These are phyloP conservation scores for Epinotia bilunana DNA, from an alignment of 2,888 invertebrate species.

Conservation along the genomic window DNA sequence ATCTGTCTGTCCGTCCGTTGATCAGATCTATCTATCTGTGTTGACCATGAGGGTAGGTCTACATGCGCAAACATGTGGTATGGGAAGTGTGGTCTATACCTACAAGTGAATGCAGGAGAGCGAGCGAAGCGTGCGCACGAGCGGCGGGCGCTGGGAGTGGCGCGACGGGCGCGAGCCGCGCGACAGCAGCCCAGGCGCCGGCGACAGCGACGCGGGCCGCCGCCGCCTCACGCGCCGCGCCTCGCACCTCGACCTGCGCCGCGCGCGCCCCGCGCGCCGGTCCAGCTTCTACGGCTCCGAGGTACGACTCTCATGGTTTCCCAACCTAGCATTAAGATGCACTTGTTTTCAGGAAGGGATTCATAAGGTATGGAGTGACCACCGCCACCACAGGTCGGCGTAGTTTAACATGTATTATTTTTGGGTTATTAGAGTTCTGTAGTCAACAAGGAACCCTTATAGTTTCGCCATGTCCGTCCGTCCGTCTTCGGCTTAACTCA, in stretches of 20 bases:
- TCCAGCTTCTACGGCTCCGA: conserved; percentile 73
- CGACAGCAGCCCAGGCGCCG: conserved; percentile 70
- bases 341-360: no score
- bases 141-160: conserved; percentile 72
- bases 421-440: no score
- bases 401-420: no score
- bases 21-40: background rate
- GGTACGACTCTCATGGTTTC: conserved; percentile 52
- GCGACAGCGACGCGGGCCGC: conserved; percentile 60
- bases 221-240: conserved; percentile 69
- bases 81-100: no score
- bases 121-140: conserved; percentile 71
- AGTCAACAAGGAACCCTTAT: no score
- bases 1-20: background rate
- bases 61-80: no score
- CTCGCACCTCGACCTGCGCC: conserved; percentile 74
- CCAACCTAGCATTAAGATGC: no score
- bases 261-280: conserved; percentile 61
- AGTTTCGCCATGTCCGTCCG: no score
- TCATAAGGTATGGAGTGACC: no score
- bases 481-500: no score
- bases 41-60: no score
- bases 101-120: conserved; percentile 64
- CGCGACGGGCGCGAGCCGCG: conserved; percentile 55
- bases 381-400: no score